Evolutionary conservation across 2,888 invertebrate genomes (phyloP).

Genomic region (Suillia variegata): DNA sequence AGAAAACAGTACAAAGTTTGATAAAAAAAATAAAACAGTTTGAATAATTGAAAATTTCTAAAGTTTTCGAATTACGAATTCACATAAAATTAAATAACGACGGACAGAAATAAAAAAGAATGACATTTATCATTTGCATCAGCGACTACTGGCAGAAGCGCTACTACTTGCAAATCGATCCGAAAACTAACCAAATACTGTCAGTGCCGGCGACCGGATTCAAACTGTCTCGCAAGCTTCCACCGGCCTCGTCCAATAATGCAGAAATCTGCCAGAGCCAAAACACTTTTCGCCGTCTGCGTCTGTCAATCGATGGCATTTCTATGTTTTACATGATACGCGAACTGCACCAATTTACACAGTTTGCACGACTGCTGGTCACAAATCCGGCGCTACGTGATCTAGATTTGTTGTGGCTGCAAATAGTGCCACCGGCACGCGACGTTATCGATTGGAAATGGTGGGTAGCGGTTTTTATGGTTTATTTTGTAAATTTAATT

Average conservation of each 20-base stretch:
- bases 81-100: too few relatives aligned
- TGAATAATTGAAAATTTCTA: not conserved
- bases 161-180: constrained; percentile 35
- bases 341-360: constrained; percentile 43
- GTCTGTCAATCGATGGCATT: constrained; percentile 38
- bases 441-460: constrained; percentile 75
- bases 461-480: constrained; percentile 59
- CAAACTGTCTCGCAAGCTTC: too few relatives aligned
- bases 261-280: too few relatives aligned
- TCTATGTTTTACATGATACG: constrained; percentile 44
- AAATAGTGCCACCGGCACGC: constrained; percentile 65
- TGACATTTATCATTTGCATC: constrained; percentile 48
- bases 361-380: constrained; percentile 34
- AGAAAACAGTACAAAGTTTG: not conserved
- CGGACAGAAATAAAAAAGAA: constrained; percentile 23
- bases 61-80: too few relatives aligned
- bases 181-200: too few relatives aligned
- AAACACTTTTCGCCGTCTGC: not conserved
- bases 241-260: too few relatives aligned
- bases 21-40: not conserved
- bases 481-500: not conserved
- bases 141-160: constrained; percentile 45
- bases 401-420: constrained; percentile 55
- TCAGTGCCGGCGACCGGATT: too few relatives aligned
- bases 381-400: constrained; percentile 28